These are phyloP conservation scores for Shinisaurus crocodilurus DNA, from an alignment of 2,113 vertebrate genomes.

Conservation along the genomic window DNA sequence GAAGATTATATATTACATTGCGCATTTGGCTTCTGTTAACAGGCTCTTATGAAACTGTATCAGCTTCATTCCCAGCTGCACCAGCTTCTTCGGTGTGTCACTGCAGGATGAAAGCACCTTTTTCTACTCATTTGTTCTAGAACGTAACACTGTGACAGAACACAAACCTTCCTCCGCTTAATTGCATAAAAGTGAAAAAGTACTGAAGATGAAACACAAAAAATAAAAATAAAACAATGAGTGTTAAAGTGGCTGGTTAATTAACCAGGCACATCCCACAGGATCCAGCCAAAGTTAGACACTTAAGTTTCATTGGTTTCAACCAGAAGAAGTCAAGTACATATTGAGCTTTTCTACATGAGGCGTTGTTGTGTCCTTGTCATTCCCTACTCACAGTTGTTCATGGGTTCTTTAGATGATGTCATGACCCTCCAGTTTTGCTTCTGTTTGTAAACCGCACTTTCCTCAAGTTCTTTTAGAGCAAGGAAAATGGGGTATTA, in stretches of 20 bases:
- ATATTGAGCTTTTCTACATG: neutral
- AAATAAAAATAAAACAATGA: neutral
- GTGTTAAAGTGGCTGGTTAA: neutral
- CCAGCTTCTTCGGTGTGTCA: neutral
- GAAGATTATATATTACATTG: slow-evolving; percentile 39
- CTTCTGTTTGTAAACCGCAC: too few relatives aligned
- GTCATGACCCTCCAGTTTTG: too few relatives aligned
- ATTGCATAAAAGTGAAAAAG: neutral
- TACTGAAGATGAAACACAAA: neutral
- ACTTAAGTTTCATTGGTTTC: neutral
- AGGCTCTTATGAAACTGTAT: neutral
- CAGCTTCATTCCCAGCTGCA: neutral
- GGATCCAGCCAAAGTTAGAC: neutral
- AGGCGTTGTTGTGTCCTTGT: too few relatives aligned
- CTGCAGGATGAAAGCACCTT: rapidly evolving
- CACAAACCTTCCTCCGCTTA: neutral
- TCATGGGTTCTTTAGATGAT: too few relatives aligned
- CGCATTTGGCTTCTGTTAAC: slow-evolving; percentile 37
- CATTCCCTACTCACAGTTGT: too few relatives aligned
- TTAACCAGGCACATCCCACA: neutral
- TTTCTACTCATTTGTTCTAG: neutral
- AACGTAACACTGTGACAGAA: neutral
- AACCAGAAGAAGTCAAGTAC: neutral
- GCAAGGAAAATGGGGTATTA: too few relatives aligned
- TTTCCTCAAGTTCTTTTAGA: too few relatives aligned